Conservation (phyloP, 1,140 invertebrate genomes). For the Prorops nasuta region DNA sequence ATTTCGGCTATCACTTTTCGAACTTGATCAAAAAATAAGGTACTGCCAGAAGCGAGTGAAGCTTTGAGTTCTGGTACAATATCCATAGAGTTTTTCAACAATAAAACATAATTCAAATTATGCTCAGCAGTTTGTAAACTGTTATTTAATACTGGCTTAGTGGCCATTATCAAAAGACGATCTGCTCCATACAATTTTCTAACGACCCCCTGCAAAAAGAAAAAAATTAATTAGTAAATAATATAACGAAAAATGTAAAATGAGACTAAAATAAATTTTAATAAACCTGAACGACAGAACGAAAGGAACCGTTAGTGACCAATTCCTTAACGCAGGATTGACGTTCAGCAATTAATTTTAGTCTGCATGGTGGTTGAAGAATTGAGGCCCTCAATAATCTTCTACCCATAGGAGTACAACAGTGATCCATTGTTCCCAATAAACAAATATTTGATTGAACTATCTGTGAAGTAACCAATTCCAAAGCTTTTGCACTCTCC, state of each 20-base stretch:
- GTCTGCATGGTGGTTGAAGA: conserved; percentile 75
- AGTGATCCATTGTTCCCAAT: conserved; percentile 75
- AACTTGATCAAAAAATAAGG: conserved; percentile 63
- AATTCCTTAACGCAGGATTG: conserved; percentile 76
- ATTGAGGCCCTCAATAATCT: conserved; percentile 75
- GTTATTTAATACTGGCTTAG: conserved; percentile 60
- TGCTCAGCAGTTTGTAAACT: conserved; percentile 66
- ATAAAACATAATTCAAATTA: conserved; percentile 76
- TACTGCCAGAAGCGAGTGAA: conserved; percentile 60
- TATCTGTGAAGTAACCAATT: conserved; percentile 66
- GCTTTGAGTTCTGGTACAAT: conserved; percentile 66
- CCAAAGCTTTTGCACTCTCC: conserved; percentile 69
- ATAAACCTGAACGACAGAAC: conserved; percentile 36
- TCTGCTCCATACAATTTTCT: conserved; percentile 63
- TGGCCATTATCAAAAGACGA: conserved; percentile 61
- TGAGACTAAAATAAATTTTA: neutral
- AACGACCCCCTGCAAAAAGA: conserved; percentile 52
- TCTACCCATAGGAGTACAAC: conserved; percentile 74
- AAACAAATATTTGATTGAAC: conserved; percentile 58
- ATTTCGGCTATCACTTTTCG: conserved; percentile 55
- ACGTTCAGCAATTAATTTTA: conserved; percentile 65
- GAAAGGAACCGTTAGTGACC: conserved; percentile 63
- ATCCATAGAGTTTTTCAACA: conserved; percentile 77
- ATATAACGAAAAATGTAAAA: neutral
- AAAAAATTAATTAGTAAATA: too few relatives aligned